Evolutionary conservation across 2,888 invertebrate genomes (phyloP).

Genomic region (Lampropteryx suffumata): DNA sequence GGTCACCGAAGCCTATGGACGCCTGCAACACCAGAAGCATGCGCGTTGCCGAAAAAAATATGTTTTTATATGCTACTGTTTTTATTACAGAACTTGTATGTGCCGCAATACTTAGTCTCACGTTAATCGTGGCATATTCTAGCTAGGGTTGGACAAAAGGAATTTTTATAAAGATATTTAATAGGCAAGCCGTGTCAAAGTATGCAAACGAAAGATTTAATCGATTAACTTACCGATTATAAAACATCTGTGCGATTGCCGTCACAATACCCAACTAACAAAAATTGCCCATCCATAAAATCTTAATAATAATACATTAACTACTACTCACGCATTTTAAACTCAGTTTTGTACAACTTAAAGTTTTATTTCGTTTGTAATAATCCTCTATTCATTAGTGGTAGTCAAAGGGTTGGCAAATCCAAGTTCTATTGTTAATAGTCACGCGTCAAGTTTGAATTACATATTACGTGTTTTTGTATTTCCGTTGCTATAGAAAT

Average conservation of each 20-base stretch:
- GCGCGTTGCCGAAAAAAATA: no score
- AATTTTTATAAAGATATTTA: neutral
- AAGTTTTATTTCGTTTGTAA: slow-evolving; percentile 36
- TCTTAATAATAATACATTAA: slow-evolving; percentile 69
- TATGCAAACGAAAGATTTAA: slow-evolving; percentile 41
- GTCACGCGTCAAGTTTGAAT: slow-evolving; percentile 77
- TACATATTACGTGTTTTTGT: slow-evolving; percentile 71
- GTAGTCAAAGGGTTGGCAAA: slow-evolving; percentile 81
- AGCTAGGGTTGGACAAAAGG: no score
- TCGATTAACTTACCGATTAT: slow-evolving; percentile 48
- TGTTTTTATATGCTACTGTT: no score
- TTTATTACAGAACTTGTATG: no score
- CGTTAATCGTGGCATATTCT: no score
- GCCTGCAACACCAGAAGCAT: no score
- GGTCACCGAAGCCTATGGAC: no score
- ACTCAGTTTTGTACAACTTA: slow-evolving; percentile 37
- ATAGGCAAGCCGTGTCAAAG: slow-evolving; percentile 27
- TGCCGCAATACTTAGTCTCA: no score
- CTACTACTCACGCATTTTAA: slow-evolving; percentile 28
- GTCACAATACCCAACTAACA: slow-evolving; percentile 68
- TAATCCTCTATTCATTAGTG: slow-evolving; percentile 65
- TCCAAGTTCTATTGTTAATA: slow-evolving; percentile 76
- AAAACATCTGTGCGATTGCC: slow-evolving; percentile 47
- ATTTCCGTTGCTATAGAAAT: slow-evolving; percentile 73
- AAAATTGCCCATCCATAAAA: slow-evolving; percentile 79